Base-by-base conservation (phyloP, 2,888 invertebrate species). In the Stratiomys singularior region DNA sequence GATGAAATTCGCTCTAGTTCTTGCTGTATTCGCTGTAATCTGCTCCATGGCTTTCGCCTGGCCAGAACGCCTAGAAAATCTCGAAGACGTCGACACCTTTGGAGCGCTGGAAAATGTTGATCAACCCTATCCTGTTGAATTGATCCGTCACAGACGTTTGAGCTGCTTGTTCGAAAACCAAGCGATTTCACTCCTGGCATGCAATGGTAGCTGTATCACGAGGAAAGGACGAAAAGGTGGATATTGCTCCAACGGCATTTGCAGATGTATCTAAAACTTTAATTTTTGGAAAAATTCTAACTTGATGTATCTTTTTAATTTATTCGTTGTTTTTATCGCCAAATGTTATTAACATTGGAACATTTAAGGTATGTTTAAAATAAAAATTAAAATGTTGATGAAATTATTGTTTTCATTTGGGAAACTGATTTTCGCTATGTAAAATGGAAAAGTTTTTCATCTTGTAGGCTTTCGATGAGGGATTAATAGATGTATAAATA, bases 241-340 rank as follows among this genome's bases (percentile, higher is more conserved):
- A 46, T 47, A 18, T n/a, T 69, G 69, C 13, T 47, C 47, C 0
- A 69, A 69, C 46, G 69, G 69, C 1, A 27, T 69, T 9, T 69
- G 69, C 25, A 69, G 69, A 69, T 69, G 69, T 69, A 69, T 60
- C 60, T 60, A 25, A 60, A 13, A 9, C n/a, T n/a, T n/a, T n/a
- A n/a, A n/a, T n/a, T n/a, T n/a, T n/a, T n/a, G n/a, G n/a, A n/a
- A n/a, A n/a, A n/a, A n/a, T n/a, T n/a, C n/a, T n/a, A n/a, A n/a
- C n/a, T n/a, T n/a, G n/a, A n/a, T n/a, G n/a, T n/a, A n/a, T n/a
- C n/a, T n/a, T n/a, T n/a, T n/a, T n/a, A n/a, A n/a, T n/a, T n/a
- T n/a, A n/a, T n/a, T n/a, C n/a, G n/a, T n/a, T n/a, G n/a, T n/a
- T n/a, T n/a, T n/a, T n/a, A n/a, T n/a, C n/a, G n/a, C n/a, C n/a